These are phyloP conservation scores for Venturia canescens DNA, from an alignment of 1,140 invertebrate genomes.

Conservation along the genomic window DNA sequence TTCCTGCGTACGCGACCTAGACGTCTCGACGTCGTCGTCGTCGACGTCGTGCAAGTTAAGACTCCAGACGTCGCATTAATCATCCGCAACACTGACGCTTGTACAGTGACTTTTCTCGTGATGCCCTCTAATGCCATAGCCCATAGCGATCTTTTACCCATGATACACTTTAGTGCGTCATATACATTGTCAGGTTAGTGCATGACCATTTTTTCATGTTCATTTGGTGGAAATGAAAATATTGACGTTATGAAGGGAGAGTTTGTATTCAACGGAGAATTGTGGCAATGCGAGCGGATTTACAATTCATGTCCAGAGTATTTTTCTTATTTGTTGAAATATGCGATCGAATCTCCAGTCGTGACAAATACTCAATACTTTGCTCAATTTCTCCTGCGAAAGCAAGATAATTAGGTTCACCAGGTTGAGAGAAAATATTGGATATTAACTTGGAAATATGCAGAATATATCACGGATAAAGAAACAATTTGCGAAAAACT, in stretches of 20 bases:
- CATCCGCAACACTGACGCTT: conserved; percentile 38
- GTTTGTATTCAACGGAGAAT: no score
- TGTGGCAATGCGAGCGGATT: no score
- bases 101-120: conserved; percentile 24
- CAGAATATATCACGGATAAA: not conserved
- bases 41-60: conserved; percentile 44
- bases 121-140: not conserved
- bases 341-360: no score
- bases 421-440: not conserved
- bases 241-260: not conserved
- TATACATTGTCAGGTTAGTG: not conserved
- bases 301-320: not conserved
- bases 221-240: not conserved
- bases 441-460: not conserved
- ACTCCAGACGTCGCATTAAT: conserved; percentile 50
- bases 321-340: not conserved
- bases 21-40: conserved; percentile 37
- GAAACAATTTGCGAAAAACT: not conserved
- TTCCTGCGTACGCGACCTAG: conserved; percentile 29
- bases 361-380: no score
- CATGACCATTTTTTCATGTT: not conserved
- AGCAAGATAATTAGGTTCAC: not conserved
- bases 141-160: conserved; percentile 2
- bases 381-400: not conserved
- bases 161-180: not conserved